A percentile compares a stretch with the other conserved stretches of the same genome.
Conservation (phyloP, 2,797 vertebrate genomes). For the Acanthis flammea region DNA sequence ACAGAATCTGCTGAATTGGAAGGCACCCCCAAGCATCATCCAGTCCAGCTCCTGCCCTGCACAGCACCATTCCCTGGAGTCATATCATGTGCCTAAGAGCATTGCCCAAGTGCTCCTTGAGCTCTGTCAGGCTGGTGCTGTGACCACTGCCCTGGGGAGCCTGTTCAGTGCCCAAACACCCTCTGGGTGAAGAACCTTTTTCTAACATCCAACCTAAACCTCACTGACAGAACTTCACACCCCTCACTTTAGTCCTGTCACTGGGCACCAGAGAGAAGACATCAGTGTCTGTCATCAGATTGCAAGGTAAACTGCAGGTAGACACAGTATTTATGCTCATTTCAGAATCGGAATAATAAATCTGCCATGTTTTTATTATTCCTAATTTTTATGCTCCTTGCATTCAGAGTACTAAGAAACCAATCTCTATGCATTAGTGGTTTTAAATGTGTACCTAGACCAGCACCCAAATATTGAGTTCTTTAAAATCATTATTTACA, state of each 20-base stretch:
- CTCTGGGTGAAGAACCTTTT: neutral
- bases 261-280: neutral
- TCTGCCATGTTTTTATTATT: neutral
- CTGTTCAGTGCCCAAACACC: neutral
- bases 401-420: neutral
- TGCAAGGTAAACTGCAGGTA: neutral
- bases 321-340: neutral
- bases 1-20: neutral
- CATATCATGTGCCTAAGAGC: neutral
- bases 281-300: neutral
- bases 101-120: accelerated
- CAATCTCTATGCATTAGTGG: neutral
- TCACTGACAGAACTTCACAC: neutral
- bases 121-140: neutral
- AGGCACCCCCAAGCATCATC: neutral
- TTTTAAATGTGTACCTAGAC: neutral
- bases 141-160: neutral
- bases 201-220: accelerated
- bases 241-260: neutral
- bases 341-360: neutral
- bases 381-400: neutral
- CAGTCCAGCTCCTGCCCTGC: neutral
- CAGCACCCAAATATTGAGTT: neutral
- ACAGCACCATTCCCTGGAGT: neutral
- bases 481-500: neutral